A percentile compares a stretch with the other conserved stretches of the same genome.
phyloP scores from a whole-genome alignment of 2,113 vertebrate genomes.

The Pampusana beccarii region DNA sequence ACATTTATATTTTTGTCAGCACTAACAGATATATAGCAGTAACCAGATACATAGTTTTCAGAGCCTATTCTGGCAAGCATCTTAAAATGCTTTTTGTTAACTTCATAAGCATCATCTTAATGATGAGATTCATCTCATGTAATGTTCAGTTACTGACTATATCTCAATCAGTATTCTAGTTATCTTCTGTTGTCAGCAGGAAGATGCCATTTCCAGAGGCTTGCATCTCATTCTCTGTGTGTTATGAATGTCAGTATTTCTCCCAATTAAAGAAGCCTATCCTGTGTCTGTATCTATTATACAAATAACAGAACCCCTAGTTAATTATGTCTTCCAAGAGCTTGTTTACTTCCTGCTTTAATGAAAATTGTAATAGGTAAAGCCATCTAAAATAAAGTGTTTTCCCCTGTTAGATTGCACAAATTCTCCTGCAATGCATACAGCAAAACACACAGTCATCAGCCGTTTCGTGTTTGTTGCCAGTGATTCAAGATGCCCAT shows the following conservation, averaged over 20 bases:
- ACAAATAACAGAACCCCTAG: background rate
- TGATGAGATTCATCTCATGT: background rate
- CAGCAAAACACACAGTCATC: background rate
- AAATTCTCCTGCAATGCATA: background rate
- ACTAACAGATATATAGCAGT: background rate
- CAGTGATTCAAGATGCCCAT: background rate
- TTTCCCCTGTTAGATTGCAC: background rate
- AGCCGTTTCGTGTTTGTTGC: background rate
- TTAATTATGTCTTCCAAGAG: background rate
- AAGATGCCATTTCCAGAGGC: background rate
- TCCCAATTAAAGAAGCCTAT: background rate
- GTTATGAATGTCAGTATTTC: background rate
- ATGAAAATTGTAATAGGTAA: background rate
- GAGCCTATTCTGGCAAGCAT: background rate
- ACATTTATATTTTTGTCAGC: background rate
- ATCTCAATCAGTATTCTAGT: background rate
- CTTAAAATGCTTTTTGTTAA: background rate
- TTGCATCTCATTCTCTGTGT: background rate
- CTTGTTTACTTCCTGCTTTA: background rate
- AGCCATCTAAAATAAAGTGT: background rate
- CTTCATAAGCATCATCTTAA: background rate
- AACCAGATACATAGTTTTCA: background rate
- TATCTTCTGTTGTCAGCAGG: background rate
- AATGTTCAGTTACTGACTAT: background rate
- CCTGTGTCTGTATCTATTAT: background rate